These are phyloP conservation scores for Maccullochella peelii DNA, from an alignment of 2,113 vertebrate species.

Conservation along the genomic window DNA sequence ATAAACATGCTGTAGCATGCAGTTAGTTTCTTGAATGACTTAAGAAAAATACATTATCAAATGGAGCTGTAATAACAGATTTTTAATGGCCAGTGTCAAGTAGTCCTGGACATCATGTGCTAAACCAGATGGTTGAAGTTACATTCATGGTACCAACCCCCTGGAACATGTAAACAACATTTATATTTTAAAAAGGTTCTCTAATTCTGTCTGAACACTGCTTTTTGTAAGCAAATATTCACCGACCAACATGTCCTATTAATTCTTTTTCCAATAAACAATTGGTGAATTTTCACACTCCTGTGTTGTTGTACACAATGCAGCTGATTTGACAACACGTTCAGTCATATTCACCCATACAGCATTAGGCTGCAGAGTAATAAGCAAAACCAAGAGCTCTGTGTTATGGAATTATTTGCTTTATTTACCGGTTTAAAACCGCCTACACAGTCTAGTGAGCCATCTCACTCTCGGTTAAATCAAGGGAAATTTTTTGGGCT, in stretches of 20 bases:
- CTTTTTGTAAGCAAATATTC: not conserved
- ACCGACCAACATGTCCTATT: not conserved
- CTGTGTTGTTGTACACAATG: not conserved
- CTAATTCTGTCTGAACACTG: not conserved
- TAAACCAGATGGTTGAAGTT: not conserved
- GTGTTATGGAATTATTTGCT: conserved; percentile 55
- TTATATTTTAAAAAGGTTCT: not conserved
- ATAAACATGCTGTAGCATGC: not conserved
- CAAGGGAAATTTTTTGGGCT: not conserved
- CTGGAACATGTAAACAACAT: conserved; percentile 15
- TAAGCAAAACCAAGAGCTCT: conserved; percentile 29
- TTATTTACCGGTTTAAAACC: conserved; percentile 40
- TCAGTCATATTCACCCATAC: conserved; percentile 40
- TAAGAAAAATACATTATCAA: not conserved
- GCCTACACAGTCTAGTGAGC: conserved; percentile 33
- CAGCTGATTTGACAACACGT: conserved; percentile 9
- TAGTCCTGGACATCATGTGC: not conserved
- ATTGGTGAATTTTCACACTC: conserved; percentile 10
- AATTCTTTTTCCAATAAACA: not conserved
- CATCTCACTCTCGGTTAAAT: conserved; percentile 28
- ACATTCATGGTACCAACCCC: not conserved
- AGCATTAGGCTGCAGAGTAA: conserved; percentile 27
- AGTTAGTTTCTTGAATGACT: not conserved
- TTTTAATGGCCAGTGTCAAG: not conserved
- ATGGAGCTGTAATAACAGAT: conserved; percentile 1